These are phyloP conservation scores for Eupelmus urozonus DNA, from an alignment of 2,888 invertebrate genomes.

Conservation along the genomic window DNA sequence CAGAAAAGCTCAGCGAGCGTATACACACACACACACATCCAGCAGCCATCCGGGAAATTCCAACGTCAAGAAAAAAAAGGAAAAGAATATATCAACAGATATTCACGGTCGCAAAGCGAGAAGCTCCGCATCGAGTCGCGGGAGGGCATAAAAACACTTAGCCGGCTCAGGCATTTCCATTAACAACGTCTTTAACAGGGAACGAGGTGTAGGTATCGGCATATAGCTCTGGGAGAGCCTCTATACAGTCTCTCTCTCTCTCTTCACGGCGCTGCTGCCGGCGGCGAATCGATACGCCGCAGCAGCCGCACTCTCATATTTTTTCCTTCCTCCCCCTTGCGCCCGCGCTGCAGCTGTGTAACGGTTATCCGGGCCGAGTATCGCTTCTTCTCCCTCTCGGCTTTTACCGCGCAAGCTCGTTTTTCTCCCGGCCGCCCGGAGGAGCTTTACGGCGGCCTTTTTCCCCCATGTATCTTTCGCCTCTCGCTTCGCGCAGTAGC, in stretches of 20 bases:
- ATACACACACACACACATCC: not conserved
- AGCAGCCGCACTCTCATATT: constrained; percentile 1
- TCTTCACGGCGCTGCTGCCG: not conserved
- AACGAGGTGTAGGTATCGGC: not conserved
- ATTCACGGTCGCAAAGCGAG: not conserved
- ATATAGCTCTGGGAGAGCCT: too few relatives aligned
- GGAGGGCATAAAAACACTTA: constrained; percentile 32
- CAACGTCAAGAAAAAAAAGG: not conserved
- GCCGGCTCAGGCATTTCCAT: constrained; percentile 42
- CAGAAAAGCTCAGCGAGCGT: too few relatives aligned
- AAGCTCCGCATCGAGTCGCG: too few relatives aligned
- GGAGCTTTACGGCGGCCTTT: not conserved
- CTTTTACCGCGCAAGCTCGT: not conserved
- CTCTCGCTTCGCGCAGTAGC: not conserved
- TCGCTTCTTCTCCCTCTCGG: constrained; percentile 18
- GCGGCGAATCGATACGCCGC: constrained; percentile 14
- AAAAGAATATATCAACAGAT: constrained; percentile 1
- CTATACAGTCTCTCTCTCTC: not conserved
- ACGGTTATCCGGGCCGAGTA: constrained; percentile 30
- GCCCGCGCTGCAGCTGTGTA: constrained; percentile 11
- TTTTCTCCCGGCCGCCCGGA: not conserved
- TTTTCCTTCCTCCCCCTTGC: not conserved
- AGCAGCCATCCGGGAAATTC: not conserved
- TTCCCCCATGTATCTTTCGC: not conserved
- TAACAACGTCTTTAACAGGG: constrained; percentile 35